phyloP scores from a whole-genome alignment of 2,888 invertebrate genomes.

The Tipula lateralis region DNA sequence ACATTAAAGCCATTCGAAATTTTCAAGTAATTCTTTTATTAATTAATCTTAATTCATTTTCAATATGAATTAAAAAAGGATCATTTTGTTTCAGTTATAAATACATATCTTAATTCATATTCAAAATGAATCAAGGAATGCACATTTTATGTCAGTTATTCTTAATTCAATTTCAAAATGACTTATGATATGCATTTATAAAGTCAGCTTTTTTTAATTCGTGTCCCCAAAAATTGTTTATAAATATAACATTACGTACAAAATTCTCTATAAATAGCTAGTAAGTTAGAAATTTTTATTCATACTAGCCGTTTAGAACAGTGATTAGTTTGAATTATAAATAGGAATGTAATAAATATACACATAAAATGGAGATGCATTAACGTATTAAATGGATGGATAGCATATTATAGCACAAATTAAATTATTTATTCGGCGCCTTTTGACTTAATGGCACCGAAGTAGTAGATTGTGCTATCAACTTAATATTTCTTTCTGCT shows the following conservation, averaged over 20 bases:
- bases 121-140: too few species aligned
- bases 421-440: not conserved
- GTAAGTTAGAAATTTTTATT: not conserved
- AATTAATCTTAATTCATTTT: too few species aligned
- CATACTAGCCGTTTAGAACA: not conserved
- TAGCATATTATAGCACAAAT: too few species aligned
- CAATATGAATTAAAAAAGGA: too few species aligned
- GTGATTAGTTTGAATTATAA: not conserved
- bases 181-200: too few species aligned
- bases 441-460: not conserved
- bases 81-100: too few species aligned
- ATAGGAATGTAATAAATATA: not conserved
- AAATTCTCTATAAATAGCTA: not conserved
- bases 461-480: not conserved
- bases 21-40: too few species aligned
- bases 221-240: not conserved
- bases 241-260: not conserved
- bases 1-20: too few species aligned
- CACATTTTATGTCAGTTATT: too few species aligned
- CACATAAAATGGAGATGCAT: not conserved
- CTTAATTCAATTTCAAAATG: too few species aligned
- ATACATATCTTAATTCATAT: too few species aligned
- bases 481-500: conserved; percentile 34
- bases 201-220: too few species aligned
- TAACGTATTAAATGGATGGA: conserved; percentile 3